These are phyloP conservation scores for Drepana arcuata DNA, from an alignment of 1,140 invertebrate species.

Conservation along the genomic window DNA sequence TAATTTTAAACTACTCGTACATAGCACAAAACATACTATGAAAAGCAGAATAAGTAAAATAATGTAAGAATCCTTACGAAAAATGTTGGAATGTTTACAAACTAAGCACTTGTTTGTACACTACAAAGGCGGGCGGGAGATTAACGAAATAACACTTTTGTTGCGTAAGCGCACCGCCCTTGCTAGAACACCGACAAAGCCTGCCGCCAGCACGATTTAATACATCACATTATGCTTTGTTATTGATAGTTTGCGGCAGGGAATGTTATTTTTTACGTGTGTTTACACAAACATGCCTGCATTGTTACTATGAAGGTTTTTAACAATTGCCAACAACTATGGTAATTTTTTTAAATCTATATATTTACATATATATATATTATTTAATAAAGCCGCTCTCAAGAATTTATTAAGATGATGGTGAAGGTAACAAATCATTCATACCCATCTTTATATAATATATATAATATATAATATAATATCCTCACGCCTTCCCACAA, in stretches of 20 bases:
- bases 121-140: slow-evolving; percentile 18
- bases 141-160: slow-evolving; percentile 23
- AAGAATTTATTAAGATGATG: no score
- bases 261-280: not conserved
- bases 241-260: slow-evolving; percentile 1
- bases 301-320: no score
- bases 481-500: no score
- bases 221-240: slow-evolving; percentile 4
- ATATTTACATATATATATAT: no score
- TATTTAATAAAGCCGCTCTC: no score
- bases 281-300: no score
- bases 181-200: slow-evolving; percentile 4
- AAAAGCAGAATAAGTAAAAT: no score
- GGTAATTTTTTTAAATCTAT: not conserved
- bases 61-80: no score
- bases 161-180: slow-evolving; percentile 24
- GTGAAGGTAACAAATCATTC: no score
- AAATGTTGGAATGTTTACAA: slow-evolving; percentile 22
- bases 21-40: not conserved
- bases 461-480: no score
- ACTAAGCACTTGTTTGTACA: slow-evolving; percentile 17
- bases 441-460: no score
- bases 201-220: slow-evolving; percentile 22
- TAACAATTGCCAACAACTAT: no score
- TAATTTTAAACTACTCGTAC: not conserved